Evolutionary conservation across 92 coral and sea anemone genomes (phyloP), one percentile per base, ranked within the genome.

Genomic region (Bergia puertoricense): DNA sequence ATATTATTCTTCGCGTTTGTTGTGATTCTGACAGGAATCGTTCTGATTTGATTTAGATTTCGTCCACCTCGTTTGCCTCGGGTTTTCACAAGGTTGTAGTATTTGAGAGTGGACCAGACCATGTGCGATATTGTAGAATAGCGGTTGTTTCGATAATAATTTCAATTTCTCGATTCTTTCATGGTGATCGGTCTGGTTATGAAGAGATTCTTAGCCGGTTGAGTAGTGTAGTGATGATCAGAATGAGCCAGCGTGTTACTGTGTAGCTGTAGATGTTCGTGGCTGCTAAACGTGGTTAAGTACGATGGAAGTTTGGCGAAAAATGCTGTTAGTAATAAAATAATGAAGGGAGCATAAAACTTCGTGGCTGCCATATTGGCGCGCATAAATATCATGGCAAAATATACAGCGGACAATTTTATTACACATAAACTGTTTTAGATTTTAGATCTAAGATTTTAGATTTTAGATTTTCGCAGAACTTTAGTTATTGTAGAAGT

Each of bases 291-390:
- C 75, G 10, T 71, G 75, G 75, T n/a, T 71, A 22, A 71, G 40
- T 3, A 71, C 75, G 75, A 71, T 69, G 75, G 75, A 69, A 69
- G 75, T 69, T 69, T 69, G 75, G 75, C 40, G 40, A 69, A 69
- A 67, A 69, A 5, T 69, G 75, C 36, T 69, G 40, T 69, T 8
- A 69, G 75, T n/a, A 66, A 66, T 66, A 66, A 66, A 69, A 69
- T n/a, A 69, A 1, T 69, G 75, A n/a, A 23, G 38, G n/a, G 5
- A 69, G 75, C 66, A 57, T 14, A 57, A 57, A 30, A 30, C 30
- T 30, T 30, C 30, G 30, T 30, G 30, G 30, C 30, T 30, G 30
- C 30, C 30, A 30, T 30, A 30, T 30, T 30, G 30, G 30, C 30
- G 30, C 30, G 30, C 30, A 30, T 30, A 30, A 30, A 30, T 30